Base-by-base conservation (phyloP, 1,140 invertebrate species). In the Caerostris darwini region DNA sequence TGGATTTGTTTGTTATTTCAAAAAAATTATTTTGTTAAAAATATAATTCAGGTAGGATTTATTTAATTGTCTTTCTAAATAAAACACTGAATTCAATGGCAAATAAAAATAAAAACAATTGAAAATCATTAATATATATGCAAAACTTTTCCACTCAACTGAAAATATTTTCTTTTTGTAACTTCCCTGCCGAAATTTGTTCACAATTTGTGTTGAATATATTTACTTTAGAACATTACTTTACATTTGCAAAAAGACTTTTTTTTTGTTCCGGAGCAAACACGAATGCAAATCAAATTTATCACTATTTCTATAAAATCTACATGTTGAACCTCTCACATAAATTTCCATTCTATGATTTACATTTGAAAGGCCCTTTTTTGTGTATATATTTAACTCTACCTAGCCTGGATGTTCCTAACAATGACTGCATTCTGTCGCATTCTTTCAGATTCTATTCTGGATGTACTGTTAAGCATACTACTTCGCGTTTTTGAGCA, bases 271-370 rank as follows among this genome's bases (percentile, higher is more conserved):
- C 14, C 2, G 5, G 6, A 5, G n/a, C 14, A 56, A 57, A 56
- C 7, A 58, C 6, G 59, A 64, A 87, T 64, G 85, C 85, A 87
- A 87, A 87, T 87, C 34, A 17, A 61, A 87, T 87, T 64, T 87
- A 87, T 87, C 85, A 87, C 19, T 50, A 50, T 50, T 77, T 50
- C 71, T 77, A 87, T 57, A 64, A 64, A 54, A 87, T 57, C 58
- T 14, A 34, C 59, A 87, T 17, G 34, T 6, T 17, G 14, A 57
- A 64, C n/a, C n/a, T 64, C 85, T 87, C 34, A 14, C 85, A 58
- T 87, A 87, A 87, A 87, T 64, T 87, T 53, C 34, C 85, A 54
- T 87, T 61, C n/a, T 2, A 59, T 64, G 85, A 87, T 87, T 87
- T 87, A 53, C 85, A 87, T 87, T 87, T 87, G n/a, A 87, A 59